A percentile compares a stretch with the other conserved stretches of the same genome.
Evolutionary conservation across 2,113 vertebrate species (phyloP).

Genomic region (Picathartes gymnocephalus): DNA sequence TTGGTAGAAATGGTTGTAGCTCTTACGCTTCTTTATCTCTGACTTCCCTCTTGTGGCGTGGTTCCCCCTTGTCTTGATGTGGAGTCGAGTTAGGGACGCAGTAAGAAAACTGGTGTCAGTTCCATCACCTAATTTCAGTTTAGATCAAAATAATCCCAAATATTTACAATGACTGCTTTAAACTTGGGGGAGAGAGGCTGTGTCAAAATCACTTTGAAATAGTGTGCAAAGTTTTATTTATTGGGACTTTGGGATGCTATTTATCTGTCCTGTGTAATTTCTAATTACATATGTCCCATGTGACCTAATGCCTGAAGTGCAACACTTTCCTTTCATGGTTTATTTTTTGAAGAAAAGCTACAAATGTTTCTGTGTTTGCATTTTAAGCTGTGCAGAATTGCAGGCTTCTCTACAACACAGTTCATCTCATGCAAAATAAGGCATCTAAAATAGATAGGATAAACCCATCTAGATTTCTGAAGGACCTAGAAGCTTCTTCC

Average conservation of each 20-base stretch:
- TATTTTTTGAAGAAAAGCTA: background rate
- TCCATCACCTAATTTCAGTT: background rate
- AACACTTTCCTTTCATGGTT: background rate
- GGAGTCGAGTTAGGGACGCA: background rate
- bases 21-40: background rate
- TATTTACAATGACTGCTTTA: background rate
- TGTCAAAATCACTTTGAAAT: background rate
- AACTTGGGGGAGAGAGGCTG: accelerated
- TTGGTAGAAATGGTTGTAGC: background rate
- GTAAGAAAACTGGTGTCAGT: background rate
- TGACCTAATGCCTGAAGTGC: background rate
- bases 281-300: background rate
- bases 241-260: background rate
- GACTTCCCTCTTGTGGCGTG: background rate
- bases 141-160: background rate
- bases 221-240: background rate
- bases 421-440: background rate
- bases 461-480: background rate
- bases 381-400: background rate
- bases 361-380: background rate
- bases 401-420: background rate
- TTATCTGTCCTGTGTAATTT: background rate
- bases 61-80: background rate
- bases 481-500: background rate
- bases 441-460: background rate